Evolutionary conservation across 2,797 vertebrate species (phyloP).

Genomic region (Clarias laeviceps): DNA sequence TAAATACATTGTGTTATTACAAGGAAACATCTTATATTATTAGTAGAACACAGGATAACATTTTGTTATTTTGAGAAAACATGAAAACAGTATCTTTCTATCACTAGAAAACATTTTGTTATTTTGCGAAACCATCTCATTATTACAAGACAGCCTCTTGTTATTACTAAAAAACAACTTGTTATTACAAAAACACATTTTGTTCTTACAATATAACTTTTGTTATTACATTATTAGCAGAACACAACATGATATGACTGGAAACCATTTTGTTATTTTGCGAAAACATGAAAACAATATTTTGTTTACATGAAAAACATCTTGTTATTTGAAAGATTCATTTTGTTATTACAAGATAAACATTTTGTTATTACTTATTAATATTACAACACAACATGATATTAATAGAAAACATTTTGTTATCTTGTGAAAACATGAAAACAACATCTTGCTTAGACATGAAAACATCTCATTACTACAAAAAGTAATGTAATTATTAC

Average conservation of each 20-base stretch:
- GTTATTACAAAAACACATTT: neutral
- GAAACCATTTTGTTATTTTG: neutral
- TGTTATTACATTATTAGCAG: neutral
- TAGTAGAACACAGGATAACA: neutral
- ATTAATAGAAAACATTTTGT: neutral
- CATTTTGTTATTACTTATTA: neutral
- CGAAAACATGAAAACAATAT: neutral
- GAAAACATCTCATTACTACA: neutral
- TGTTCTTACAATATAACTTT: neutral
- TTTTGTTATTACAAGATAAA: neutral
- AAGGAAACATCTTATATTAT: neutral
- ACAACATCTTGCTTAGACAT: neutral
- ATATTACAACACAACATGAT: neutral
- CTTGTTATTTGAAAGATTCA: neutral
- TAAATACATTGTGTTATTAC: neutral
- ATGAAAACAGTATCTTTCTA: neutral
- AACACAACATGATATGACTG: no score
- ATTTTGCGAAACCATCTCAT: neutral
- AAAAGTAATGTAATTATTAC: neutral
- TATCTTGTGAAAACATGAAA: neutral
- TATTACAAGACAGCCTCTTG: neutral
- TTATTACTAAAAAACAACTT: neutral
- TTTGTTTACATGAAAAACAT: neutral
- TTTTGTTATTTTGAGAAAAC: neutral
- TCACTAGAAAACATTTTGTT: neutral